Percentiles rank a stretch among this genome's conserved stretches.
Conservation (phyloP, 2,888 invertebrate genomes). For the Dendrolimus pini region DNA sequence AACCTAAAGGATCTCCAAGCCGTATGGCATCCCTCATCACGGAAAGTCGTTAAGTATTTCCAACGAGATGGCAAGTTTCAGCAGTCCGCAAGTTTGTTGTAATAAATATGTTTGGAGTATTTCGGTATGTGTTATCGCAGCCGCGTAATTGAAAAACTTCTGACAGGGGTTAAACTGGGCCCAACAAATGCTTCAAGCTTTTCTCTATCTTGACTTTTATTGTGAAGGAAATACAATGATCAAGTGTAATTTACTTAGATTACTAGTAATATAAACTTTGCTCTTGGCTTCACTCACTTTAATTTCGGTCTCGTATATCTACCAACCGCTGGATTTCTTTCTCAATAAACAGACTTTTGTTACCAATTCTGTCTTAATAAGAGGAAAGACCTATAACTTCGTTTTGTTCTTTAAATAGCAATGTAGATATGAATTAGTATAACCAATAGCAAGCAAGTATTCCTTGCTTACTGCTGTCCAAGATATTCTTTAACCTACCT, state of each 20-base stretch:
- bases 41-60: constrained; percentile 17
- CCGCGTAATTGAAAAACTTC: constrained; percentile 69
- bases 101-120: constrained; percentile 52
- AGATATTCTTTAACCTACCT: too few relatives aligned
- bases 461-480: too few relatives aligned
- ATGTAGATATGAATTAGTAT: too few relatives aligned
- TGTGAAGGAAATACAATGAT: background rate
- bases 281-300: too few relatives aligned
- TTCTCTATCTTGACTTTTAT: background rate
- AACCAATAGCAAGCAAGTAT: too few relatives aligned
- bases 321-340: too few relatives aligned
- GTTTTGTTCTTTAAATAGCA: too few relatives aligned
- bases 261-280: too few relatives aligned
- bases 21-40: constrained; percentile 6
- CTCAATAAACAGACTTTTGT: too few relatives aligned
- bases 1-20: background rate
- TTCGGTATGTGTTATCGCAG: constrained; percentile 45
- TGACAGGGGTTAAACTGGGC: constrained; percentile 49
- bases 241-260: background rate
- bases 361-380: too few relatives aligned
- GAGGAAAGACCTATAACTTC: too few relatives aligned
- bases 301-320: too few relatives aligned
- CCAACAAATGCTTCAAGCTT: background rate
- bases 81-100: constrained; percentile 30
- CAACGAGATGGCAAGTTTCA: constrained; percentile 6